Evolutionary conservation across 2,113 vertebrate species (phyloP), one percentile per base, ranked within the genome.

Genomic region (Polypterus bichir): DNA sequence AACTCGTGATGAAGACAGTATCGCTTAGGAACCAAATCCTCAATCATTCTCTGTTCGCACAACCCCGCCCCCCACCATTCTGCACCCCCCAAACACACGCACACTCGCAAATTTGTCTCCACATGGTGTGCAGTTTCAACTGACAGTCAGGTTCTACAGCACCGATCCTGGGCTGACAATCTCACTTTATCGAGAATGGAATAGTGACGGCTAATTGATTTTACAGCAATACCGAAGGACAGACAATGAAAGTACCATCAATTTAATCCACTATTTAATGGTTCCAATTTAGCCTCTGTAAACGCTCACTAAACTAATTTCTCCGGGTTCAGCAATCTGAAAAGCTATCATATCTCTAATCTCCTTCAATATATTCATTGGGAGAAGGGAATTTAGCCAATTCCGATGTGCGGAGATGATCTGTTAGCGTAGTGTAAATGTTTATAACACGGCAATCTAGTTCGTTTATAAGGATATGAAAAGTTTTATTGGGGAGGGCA

Each of bases 221-320:
- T 98, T 97, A 97, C 96, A 97, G 92, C 92, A 82, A 91, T 93
- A 94, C 91, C 91, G 89, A 93, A 96, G 93, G 92, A 91, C 90
- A 93, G 93, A 96, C 96, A 96, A 94, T 97, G 93, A 93, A 97
- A 95, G 89, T 92, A 91, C 93, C 92, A 96, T 97, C 94, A 98
- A 97, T 97, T 96, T 97, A 97, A 98, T 97, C 96, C 94, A 92
- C 93, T 97, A 94, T 95, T 97, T 97, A 97, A 98, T 97, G 96
- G 94, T 90, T 97, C 93, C 94, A 97, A 97, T 97, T 97, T 98
- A 93, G 93, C 88, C 89, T 93, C 93, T 89, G 92, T 97, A 97
- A 98, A 97, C 89, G 94, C 89, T 91, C 91, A 85, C 96, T 98
- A 97, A 98, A 97, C 94, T 97, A 97, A 98, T 97, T 97, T 96